Conservation (phyloP, 2,888 invertebrate genomes). For the Deroplatys truncata region DNA sequence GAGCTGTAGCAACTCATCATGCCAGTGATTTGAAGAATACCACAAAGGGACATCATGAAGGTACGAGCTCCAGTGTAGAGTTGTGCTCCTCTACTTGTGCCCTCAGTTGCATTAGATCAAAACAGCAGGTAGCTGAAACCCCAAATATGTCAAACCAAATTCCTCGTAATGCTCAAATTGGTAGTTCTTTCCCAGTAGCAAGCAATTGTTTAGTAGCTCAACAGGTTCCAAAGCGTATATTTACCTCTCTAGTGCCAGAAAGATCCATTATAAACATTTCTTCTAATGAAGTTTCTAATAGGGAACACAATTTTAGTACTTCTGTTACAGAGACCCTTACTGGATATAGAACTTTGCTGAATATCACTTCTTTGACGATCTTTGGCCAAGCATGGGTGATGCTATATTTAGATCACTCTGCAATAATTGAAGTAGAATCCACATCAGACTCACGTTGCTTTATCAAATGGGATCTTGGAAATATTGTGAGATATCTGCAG, state of each 20-base stretch:
- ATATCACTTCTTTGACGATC: not conserved
- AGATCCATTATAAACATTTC: not conserved
- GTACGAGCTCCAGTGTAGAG: conserved; percentile 12
- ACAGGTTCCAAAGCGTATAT: not conserved
- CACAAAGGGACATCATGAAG: conserved; percentile 18
- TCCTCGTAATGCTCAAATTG: not conserved
- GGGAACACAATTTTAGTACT: not conserved
- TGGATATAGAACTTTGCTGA: not conserved
- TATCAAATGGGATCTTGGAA: not conserved
- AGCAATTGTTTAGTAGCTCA: not conserved
- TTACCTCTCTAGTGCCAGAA: not conserved
- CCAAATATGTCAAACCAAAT: not conserved
- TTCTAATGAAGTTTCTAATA: not conserved
- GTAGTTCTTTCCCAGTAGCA: not conserved
- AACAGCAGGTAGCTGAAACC: not conserved
- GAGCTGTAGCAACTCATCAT: not conserved
- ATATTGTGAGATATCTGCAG: not conserved
- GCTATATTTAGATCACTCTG: conserved; percentile 12
- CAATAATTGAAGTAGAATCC: conserved; percentile 3
- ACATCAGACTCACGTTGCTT: not conserved
- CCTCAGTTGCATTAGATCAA: conserved; percentile 15
- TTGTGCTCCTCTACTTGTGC: conserved; percentile 11
- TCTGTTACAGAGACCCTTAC: not conserved
- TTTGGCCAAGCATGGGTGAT: not conserved
- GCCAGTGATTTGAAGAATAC: conserved; percentile 5